phyloP scores from a whole-genome alignment of 2,797 vertebrate species.

The Botia kubotai region DNA sequence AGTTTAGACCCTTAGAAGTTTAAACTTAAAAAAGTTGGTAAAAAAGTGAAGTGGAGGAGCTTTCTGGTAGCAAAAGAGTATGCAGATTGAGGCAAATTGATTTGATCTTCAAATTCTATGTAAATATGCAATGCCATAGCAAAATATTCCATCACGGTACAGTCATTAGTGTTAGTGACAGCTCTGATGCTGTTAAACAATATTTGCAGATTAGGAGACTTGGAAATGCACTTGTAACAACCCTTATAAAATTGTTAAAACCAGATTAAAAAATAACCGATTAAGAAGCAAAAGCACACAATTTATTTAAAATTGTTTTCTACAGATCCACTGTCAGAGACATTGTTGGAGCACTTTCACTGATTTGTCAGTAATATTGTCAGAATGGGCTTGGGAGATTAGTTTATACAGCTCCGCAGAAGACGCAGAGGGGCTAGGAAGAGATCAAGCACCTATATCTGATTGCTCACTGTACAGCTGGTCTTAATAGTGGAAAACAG shows the following conservation, averaged over 20 bases:
- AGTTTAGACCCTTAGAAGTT: too few species aligned
- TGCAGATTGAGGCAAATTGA: too few species aligned
- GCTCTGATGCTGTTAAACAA: constrained; percentile 3
- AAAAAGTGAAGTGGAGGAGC: too few species aligned
- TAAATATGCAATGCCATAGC: too few species aligned
- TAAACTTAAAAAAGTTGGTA: too few species aligned
- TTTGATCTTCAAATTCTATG: too few species aligned
- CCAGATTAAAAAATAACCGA: constrained; percentile 18
- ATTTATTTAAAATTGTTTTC: constrained; percentile 15
- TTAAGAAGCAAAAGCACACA: background rate
- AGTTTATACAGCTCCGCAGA: constrained; percentile 67
- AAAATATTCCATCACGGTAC: too few species aligned
- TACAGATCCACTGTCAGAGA: constrained; percentile 17
- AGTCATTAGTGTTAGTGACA: too few species aligned
- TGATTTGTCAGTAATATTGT: constrained; percentile 39
- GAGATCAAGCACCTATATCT: constrained; percentile 36
- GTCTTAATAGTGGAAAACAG: background rate
- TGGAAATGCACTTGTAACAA: constrained; percentile 47
- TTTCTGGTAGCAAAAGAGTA: too few species aligned
- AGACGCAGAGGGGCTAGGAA: constrained; percentile 21
- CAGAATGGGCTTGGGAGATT: constrained; percentile 53
- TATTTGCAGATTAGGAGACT: constrained; percentile 48
- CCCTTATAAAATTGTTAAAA: constrained; percentile 24
- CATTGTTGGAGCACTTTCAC: constrained; percentile 7
- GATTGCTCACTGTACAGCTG: constrained; percentile 55